Evolutionary conservation across 30 jellyfish, hydroid and myxozoan species (phyloP), one percentile per base, ranked within the genome.

Genomic region (Pelagia noctiluca): DNA sequence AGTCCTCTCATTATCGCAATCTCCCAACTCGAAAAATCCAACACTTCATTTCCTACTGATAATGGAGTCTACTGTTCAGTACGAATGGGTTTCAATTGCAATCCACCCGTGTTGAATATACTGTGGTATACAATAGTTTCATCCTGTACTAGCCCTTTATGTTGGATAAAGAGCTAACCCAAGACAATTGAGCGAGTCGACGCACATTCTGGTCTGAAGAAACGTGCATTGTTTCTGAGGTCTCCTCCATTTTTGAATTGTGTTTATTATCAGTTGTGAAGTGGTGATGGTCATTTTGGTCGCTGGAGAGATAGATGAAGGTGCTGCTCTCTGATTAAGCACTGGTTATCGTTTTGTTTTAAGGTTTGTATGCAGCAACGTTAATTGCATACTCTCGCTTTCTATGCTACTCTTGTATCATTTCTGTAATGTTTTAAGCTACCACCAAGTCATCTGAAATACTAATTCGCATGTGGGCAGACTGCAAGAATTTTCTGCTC

Each of bases 31-130:
- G 80, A 85, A 66, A 68, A 63, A 79, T 37, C 67, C 77, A 75
- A 76, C 96, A 74, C 86, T 66, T 86, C 88, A 86, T 86, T 86
- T 86, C 96, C 96, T 76, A 73, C 86, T 74, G 68, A 48, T 86
- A 86, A 86, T 86, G 86, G 76, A 68, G 78, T 86, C 86, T 49
- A 70, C 92, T 66, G 69, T 70, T 83, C 54, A n/a, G n/a, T n/a
- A n/a, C n/a, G n/a, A n/a, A n/a, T n/a, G n/a, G n/a, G n/a, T n/a
- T n/a, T n/a, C n/a, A n/a, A n/a, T n/a, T n/a, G n/a, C n/a, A n/a
- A 63, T 70, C 77, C 46, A 62, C 33, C 3, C 74, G 47, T 21
- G 54, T 16, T 35, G 85, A 68, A 82, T 82, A n/a, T 66, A 68
- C 86, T 82, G 92, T 63, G 92, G 92, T 82, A 83, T 61, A 63